Conservation (phyloP, 2,888 invertebrate species). For the Zootermopsis nevadensis region DNA sequence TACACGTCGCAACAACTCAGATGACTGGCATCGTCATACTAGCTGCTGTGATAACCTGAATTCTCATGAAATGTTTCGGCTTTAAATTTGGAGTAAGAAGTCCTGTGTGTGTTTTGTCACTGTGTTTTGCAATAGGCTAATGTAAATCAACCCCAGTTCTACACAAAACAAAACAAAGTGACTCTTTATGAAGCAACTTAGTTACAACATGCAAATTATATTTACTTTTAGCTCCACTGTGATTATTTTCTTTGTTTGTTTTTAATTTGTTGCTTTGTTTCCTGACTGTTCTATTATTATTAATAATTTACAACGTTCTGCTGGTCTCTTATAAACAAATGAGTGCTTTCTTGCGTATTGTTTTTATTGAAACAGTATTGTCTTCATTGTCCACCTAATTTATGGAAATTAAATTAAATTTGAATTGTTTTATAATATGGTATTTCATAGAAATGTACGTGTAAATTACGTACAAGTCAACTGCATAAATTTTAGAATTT, state of each 20-base stretch:
- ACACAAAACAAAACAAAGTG: not conserved
- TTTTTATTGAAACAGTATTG: not conserved
- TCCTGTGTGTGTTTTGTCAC: not conserved
- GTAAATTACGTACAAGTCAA: too few relatives aligned
- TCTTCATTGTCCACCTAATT: too few relatives aligned
- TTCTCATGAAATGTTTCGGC: too few relatives aligned
- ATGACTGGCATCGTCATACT: too few relatives aligned
- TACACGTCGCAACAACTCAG: too few relatives aligned
- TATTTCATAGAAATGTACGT: too few relatives aligned
- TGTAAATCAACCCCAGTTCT: not conserved
- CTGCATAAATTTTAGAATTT: too few relatives aligned
- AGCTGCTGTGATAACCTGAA: too few relatives aligned
- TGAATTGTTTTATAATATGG: too few relatives aligned
- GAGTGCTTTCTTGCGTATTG: not conserved
- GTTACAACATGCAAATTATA: not conserved
- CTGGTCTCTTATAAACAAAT: not conserved
- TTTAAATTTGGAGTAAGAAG: not conserved
- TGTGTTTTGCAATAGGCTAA: not conserved
- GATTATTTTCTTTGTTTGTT: conserved; percentile 44
- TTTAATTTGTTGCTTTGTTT: conserved; percentile 42
- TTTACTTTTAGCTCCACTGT: not conserved
- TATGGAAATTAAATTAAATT: too few relatives aligned
- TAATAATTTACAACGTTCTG: not conserved
- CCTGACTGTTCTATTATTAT: not conserved
- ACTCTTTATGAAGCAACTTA: not conserved